These are phyloP conservation scores for Syngnathus rostellatus DNA, from an alignment of 2,797 vertebrate species.

Conservation along the genomic window DNA sequence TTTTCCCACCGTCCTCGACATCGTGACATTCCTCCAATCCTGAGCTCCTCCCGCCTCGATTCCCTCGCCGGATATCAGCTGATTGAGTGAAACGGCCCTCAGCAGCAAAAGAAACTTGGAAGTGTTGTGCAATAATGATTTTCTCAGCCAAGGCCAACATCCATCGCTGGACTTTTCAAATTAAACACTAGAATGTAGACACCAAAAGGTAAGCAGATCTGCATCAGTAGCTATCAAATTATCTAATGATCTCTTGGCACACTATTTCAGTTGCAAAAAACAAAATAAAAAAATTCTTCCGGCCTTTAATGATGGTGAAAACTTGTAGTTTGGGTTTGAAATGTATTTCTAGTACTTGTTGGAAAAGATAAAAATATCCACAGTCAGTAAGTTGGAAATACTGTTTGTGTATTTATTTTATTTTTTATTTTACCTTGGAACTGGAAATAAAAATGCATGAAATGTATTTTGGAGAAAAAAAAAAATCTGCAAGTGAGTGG, in stretches of 20 bases:
- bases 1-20: constrained; percentile 15
- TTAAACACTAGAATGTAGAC: no score
- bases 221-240: no score
- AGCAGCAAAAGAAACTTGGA: constrained; percentile 1
- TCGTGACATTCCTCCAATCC: constrained; percentile 11
- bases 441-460: neutral
- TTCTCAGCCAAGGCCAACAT: neutral
- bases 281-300: no score
- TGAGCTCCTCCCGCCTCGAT: constrained; percentile 10
- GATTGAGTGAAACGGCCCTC: constrained; percentile 11
- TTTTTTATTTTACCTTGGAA: neutral
- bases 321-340: neutral
- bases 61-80: constrained; percentile 8
- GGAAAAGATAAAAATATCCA: no score
- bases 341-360: neutral
- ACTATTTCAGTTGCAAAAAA: no score
- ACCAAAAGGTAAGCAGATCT: no score
- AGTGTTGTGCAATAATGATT: neutral
- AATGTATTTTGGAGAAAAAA: constrained; percentile 16
- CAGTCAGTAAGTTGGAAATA: no score
- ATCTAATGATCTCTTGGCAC: no score
- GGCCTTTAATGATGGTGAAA: neutral
- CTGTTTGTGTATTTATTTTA: neutral
- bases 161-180: no score
- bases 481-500: constrained; percentile 10